Percentiles rank a stretch among this genome's conserved stretches.
These are phyloP conservation scores for Oreortyx pictus DNA, from an alignment of 2,797 vertebrate genomes.

Conservation along the genomic window DNA sequence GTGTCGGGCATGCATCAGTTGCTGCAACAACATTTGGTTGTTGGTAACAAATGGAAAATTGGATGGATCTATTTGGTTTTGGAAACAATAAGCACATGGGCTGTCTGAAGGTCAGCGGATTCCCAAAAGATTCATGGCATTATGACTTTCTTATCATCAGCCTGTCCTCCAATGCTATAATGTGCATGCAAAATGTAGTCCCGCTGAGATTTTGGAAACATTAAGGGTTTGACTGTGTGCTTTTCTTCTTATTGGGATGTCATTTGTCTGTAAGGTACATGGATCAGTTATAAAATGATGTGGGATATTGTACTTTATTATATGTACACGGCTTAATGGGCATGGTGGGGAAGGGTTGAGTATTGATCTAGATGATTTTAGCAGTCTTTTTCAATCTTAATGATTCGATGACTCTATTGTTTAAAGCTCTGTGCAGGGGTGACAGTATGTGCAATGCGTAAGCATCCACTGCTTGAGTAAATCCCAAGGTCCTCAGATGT, in stretches of 20 bases:
- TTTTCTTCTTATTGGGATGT: neutral
- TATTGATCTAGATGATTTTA: too few species aligned
- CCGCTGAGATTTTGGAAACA: neutral
- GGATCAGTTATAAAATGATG: neutral
- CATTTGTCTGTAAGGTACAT: neutral
- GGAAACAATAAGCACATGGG: neutral
- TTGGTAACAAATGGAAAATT: neutral
- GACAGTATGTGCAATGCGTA: neutral
- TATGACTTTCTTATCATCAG: neutral
- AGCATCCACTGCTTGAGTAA: neutral
- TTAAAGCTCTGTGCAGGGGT: neutral
- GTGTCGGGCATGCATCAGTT: neutral
- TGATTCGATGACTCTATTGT: neutral
- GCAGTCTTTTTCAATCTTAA: too few species aligned
- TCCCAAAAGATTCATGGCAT: neutral
- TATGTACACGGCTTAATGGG: too few species aligned
- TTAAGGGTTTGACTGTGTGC: neutral
- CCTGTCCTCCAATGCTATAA: rapidly evolving
- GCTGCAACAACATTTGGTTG: neutral
- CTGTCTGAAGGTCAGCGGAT: neutral
- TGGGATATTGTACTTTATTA: neutral
- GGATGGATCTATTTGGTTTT: neutral
- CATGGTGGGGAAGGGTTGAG: too few species aligned
- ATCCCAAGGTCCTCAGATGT: neutral
- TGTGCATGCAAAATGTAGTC: neutral